Evolutionary conservation across 2,888 invertebrate species (phyloP), one percentile per base, ranked within the genome.

Genomic region (Blera fallax): DNA sequence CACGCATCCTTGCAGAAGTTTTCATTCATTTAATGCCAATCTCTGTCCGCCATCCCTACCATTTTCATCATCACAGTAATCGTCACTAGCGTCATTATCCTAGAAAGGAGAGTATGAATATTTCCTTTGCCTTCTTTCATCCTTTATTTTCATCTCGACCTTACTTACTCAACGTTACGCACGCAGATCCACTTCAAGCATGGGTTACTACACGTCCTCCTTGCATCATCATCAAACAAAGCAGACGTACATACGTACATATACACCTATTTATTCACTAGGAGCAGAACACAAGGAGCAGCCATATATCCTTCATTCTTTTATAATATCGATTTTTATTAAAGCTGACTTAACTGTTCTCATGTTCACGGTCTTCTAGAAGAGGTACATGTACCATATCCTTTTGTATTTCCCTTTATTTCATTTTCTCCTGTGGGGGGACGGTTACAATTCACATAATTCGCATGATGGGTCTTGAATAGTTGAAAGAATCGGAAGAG

Each of bases 11-110:
- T 67, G 45, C 60, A 32, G 40, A 52, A 70, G 27, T 62, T 76
- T 81, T 76, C 81, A 74, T 81, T 76, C 69, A 81, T 81, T 81
- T 74, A 74, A 81, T 69, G 81, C 74, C 81, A 74, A 80, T 73
- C 54, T 74, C 73, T 54, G 32, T 58, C 11, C 54, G 32, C 24
- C 50, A 11, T 27, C 14, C 24, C 21, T 6, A 8, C 45, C 54
- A 67, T 69, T 74, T 45, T 69, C 37, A 45, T 81, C 74, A 74
- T 74, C 54, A 67, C 40, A 34, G 65, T 76, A 56, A 76, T 65
- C 48, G 56, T 69, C 81, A 69, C 74, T 56, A 29, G 69, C 45
- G 81, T 81, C 69, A 69, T 69, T 74, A 73, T 60, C 60, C 32
- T 37, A 34, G 62, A 62, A 69, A 56, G 21, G 69, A 45, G 48